Conservation (phyloP, 1,140 invertebrate genomes). For the Helicoverpa zea region DNA sequence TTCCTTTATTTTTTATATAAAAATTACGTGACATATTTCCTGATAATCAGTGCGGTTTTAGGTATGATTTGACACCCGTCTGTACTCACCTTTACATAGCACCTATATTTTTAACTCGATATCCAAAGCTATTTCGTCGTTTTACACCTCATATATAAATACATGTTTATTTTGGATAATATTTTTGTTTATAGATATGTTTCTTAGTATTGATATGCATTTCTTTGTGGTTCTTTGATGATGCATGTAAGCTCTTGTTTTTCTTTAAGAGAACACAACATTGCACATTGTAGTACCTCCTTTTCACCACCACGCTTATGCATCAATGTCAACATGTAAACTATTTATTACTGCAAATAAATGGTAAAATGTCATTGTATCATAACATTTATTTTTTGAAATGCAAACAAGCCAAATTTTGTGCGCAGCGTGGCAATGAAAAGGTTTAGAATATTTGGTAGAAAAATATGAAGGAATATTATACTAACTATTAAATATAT, state of each 20-base stretch:
- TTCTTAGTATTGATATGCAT: constrained; percentile 59
- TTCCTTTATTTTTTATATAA: not conserved
- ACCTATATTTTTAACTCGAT: too few species aligned
- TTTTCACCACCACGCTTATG: constrained; percentile 8
- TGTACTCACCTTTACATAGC: too few species aligned
- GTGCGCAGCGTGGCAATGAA: constrained; percentile 10
- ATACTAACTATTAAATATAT: constrained; percentile 69
- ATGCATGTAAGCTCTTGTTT: constrained; percentile 47
- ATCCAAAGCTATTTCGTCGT: too few species aligned
- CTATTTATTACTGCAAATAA: not conserved
- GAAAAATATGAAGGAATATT: constrained; percentile 81
- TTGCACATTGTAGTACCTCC: constrained; percentile 60
- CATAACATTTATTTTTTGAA: not conserved
- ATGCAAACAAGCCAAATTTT: not conserved
- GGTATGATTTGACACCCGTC: too few species aligned
- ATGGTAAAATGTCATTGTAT: not conserved
- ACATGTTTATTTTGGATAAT: not conserved
- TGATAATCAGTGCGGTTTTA: too few species aligned
- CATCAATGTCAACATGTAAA: not conserved
- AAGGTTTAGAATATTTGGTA: constrained; percentile 62
- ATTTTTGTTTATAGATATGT: constrained; percentile 57
- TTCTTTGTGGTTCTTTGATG: constrained; percentile 23
- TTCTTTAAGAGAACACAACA: constrained; percentile 52
- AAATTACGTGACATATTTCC: too few species aligned
- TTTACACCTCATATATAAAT: not conserved